Conservation (phyloP, 2,113 vertebrate species). For the Grammomys surdaster region DNA sequence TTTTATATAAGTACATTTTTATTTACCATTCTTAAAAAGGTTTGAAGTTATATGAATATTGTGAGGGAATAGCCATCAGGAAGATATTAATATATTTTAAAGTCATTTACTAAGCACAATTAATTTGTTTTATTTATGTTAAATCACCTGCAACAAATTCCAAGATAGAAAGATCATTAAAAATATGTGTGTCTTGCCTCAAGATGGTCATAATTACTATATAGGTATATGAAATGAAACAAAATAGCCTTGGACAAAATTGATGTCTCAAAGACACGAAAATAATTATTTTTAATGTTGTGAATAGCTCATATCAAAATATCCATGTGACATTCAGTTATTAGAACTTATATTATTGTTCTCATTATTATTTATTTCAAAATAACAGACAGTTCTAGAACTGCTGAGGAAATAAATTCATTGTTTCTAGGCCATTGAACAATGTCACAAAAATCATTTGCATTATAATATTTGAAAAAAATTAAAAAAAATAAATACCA, state of each 20-base stretch:
- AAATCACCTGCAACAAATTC: constrained; percentile 25
- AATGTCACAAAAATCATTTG: background rate
- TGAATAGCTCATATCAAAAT: constrained; percentile 34
- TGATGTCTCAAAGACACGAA: background rate
- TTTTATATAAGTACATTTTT: background rate
- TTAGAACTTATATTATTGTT: constrained; percentile 26
- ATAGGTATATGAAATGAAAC: background rate
- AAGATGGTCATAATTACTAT: background rate
- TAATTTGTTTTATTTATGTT: constrained; percentile 8
- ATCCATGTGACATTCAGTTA: background rate
- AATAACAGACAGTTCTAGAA: background rate
- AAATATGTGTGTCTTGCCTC: constrained; percentile 16
- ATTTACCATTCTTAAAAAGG: constrained; percentile 16
- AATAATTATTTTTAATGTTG: background rate
- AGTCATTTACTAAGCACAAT: background rate
- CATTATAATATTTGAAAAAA: constrained; percentile 24
- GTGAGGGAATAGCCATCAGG: background rate
- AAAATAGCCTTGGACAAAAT: constrained; percentile 35
- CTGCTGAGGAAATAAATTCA: background rate
- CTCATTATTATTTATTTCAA: constrained; percentile 41
- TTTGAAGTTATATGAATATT: background rate
- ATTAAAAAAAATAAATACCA: background rate
- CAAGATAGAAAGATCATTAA: background rate
- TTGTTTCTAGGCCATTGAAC: constrained; percentile 5
- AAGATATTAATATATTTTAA: constrained; percentile 13